Percentiles rank a stretch among this genome's conserved stretches.
Conservation (phyloP, 2,113 vertebrate species). For the Ornithorhynchus anatinus region DNA sequence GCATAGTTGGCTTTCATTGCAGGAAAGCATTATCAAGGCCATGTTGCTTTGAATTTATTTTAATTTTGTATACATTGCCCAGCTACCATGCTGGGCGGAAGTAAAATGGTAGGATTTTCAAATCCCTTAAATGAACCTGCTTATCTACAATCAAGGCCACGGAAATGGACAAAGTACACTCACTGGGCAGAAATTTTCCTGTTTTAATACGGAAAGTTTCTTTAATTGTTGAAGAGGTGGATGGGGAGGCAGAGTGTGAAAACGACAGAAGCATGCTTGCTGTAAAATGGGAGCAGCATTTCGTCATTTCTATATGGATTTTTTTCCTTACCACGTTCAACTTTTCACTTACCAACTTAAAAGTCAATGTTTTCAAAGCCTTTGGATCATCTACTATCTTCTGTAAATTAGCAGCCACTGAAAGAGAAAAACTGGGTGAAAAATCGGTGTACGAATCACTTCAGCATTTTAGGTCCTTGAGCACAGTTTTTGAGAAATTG, state of each 20-base stretch:
- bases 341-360: constrained; percentile 93
- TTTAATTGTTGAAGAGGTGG: not conserved
- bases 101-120: not conserved
- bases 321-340: not conserved
- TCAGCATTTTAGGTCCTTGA: constrained; percentile 28
- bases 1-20: not conserved
- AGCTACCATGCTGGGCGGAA: not conserved
- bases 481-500: constrained; percentile 30
- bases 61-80: constrained; percentile 1
- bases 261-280: not conserved
- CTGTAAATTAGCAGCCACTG: constrained; percentile 99
- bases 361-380: constrained; percentile 96
- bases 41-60: not conserved
- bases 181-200: not conserved
- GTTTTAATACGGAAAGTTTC: not conserved
- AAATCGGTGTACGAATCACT: constrained; percentile 23
- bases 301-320: not conserved
- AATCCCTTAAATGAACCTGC: not conserved
- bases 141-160: not conserved
- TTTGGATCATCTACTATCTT: constrained; percentile 98
- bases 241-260: not conserved
- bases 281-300: not conserved
- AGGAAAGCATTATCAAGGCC: constrained; percentile 2
- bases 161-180: not conserved
- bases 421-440: constrained; percentile 64